Evolutionary conservation across 2,113 vertebrate species (phyloP).

Genomic region (Bos taurus): ARS-UCD2.0 NC_037356.1:45023001-45023500

Average conservation of each 20-base stretch:
- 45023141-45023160: not conserved
- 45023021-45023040: conserved; percentile 22
- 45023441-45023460: not conserved
- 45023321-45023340: not conserved
- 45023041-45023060: not conserved
- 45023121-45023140: not conserved
- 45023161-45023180: not conserved
- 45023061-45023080: not conserved
- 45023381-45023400: not conserved
- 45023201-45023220: not conserved
- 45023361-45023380: not conserved
- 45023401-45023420: not conserved
- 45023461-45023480: not conserved
- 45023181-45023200: not conserved
- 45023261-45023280: not conserved
- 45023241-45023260: not conserved
- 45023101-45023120: not conserved
- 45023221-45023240: not conserved
- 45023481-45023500: not conserved
- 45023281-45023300: not conserved
- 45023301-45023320: not conserved
- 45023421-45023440: not conserved
- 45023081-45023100: not conserved
- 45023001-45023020: not conserved
- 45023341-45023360: not conserved